Base-by-base conservation (phyloP, 2,888 invertebrate genomes). In the Eucera pruinosa region DNA sequence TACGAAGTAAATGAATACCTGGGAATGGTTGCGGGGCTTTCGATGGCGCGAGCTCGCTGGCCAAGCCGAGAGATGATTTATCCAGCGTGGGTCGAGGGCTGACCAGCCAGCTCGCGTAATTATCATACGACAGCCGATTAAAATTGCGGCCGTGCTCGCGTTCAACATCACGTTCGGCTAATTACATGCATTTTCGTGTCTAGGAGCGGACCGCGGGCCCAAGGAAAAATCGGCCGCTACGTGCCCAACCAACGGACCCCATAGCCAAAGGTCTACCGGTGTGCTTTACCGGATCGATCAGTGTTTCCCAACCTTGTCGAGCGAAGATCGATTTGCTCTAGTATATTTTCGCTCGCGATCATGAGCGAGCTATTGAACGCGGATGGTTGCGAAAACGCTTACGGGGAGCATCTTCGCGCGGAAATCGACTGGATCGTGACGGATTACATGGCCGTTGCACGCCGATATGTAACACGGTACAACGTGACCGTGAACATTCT, bases 91-190 rank as follows among this genome's bases (percentile, higher is more conserved):
- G 91, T 92, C 89, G 89, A 83, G 86, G 88, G 89, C 87, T 88
- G 87, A 83, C 83, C 77, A 86, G 83, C 86, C 77, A 86, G 84
- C 87, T 85, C 87, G 87, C 89, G 89, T 89, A 91, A 92, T 92
- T 91, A 91, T 91, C 90, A 90, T 90, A 91, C 89, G 91, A 91
- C 90, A 90, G 91, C 89, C 90, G 91, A 91, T 91, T 91, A 91
- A 91, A 91, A 91, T 90, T 88, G 89, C 89, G 81, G 84, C 84
- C 82, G 85, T 67, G 85, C 80, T 88, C 87, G 85, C 86, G 83
- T 85, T 87, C 88, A 87, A 86, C 91, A 91, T 91, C 91, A 90
- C 91, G 91, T 90, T 87, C 88, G 86, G 83, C 89, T 91, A 92
- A 91, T 92, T 91, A 90, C 91, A 91, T 90, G 90, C 87, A 91